A percentile compares a stretch with the other conserved stretches of the same genome.
Evolutionary conservation across 2,797 vertebrate species (phyloP).

Genomic region (Characodon lateralis): DNA sequence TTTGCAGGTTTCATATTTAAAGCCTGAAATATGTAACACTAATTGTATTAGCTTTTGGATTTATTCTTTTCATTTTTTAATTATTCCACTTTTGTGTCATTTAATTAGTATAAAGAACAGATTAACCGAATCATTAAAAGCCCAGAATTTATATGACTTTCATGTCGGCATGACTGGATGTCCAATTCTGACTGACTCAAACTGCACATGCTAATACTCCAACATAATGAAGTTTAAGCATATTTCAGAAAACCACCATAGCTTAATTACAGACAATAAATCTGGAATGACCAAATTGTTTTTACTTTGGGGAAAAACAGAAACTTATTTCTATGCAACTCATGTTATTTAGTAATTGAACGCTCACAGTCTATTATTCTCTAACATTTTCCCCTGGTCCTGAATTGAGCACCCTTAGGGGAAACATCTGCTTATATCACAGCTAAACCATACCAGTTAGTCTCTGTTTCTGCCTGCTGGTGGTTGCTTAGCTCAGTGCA

Average conservation of each 20-base stretch:
- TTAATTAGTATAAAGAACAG: not conserved
- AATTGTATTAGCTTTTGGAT: not conserved
- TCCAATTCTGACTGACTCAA: not conserved
- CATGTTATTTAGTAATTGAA: not conserved
- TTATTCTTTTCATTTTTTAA: not conserved
- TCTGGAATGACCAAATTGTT: not conserved
- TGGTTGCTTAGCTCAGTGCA: not conserved
- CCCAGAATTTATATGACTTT: not conserved
- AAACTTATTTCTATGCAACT: not conserved
- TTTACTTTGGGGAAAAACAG: not conserved
- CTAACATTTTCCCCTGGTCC: not conserved
- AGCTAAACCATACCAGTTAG: not conserved
- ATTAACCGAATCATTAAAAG: not conserved
- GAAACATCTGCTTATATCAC: constrained; percentile 1
- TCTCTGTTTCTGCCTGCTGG: not conserved
- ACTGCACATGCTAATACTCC: not conserved
- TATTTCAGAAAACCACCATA: not conserved
- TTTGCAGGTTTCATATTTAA: not conserved
- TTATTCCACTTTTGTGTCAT: not conserved
- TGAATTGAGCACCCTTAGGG: not conserved
- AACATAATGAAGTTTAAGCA: not conserved
- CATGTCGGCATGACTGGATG: not conserved
- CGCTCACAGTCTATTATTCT: not conserved
- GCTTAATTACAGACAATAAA: not conserved
- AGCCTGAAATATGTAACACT: not conserved